A percentile compares a stretch with the other conserved stretches of the same genome.
These are phyloP conservation scores for Diglossa brunneiventris DNA, from an alignment of 2,113 vertebrate species.

Conservation along the genomic window DNA sequence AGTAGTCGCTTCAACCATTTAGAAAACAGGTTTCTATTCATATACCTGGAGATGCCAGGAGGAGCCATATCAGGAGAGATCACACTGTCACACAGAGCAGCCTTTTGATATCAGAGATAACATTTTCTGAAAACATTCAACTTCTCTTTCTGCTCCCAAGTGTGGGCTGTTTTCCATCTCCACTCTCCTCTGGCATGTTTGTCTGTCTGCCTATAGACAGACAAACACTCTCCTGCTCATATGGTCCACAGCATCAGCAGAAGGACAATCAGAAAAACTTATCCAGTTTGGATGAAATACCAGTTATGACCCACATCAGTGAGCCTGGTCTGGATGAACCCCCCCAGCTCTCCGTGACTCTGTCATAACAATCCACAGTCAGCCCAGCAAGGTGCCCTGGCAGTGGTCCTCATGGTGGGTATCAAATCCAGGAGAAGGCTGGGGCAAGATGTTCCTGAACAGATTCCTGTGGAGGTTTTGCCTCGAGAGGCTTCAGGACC, in stretches of 20 bases:
- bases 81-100: background rate
- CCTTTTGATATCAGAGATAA: background rate
- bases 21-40: background rate
- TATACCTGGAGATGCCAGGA: background rate
- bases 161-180: background rate
- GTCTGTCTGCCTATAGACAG: background rate
- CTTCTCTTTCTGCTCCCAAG: background rate
- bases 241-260: background rate
- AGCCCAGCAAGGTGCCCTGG: background rate
- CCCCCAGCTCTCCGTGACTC: accelerated
- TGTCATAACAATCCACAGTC: background rate
- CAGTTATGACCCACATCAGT: background rate
- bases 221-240: background rate
- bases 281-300: background rate
- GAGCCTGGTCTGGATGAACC: background rate
- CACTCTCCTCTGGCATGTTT: background rate
- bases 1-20: background rate
- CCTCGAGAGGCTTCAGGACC: background rate
- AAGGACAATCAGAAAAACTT: background rate
- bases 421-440: background rate
- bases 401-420: background rate
- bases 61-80: background rate
- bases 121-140: background rate
- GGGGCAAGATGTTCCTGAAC: background rate
- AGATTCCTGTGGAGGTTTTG: background rate